These are phyloP conservation scores for Himantopus leucocephalus DNA, from an alignment of 2,113 vertebrate genomes.

Conservation along the genomic window DNA sequence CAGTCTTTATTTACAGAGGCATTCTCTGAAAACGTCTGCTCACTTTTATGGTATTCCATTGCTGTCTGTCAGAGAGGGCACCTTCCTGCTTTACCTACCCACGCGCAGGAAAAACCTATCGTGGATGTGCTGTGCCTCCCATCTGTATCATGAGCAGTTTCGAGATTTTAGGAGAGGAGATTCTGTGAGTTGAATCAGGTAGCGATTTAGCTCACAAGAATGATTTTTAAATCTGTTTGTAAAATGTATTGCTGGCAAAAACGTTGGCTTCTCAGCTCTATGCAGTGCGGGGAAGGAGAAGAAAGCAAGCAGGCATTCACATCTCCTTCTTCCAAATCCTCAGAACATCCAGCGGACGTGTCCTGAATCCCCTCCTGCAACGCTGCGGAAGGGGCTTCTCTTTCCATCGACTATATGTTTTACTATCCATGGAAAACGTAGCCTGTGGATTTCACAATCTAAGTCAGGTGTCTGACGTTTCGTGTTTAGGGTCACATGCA, in stretches of 20 bases:
- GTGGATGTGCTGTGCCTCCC: neutral
- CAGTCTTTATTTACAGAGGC: conserved; percentile 1
- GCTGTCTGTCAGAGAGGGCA: neutral
- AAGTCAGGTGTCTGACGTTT: neutral
- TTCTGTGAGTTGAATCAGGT: neutral
- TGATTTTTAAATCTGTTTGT: neutral
- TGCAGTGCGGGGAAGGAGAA: accelerated
- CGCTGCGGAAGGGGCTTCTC: neutral
- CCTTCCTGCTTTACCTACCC: neutral
- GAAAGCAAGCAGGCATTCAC: neutral
- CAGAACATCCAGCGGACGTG: accelerated
- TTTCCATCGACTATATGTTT: neutral
- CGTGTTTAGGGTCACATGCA: neutral
- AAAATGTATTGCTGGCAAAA: neutral
- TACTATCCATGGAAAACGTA: too few species aligned
- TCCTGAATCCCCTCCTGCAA: neutral
- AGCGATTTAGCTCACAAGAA: neutral
- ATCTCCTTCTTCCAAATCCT: neutral
- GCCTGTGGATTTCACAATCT: neutral
- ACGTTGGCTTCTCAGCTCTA: neutral
- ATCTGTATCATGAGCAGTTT: accelerated
- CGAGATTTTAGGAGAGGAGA: neutral
- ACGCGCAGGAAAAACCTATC: accelerated
- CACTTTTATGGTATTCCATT: neutral
- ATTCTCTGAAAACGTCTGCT: neutral